These are phyloP conservation scores for Tenrec ecaudatus DNA, from an alignment of 2,113 vertebrate genomes.

Conservation along the genomic window DNA sequence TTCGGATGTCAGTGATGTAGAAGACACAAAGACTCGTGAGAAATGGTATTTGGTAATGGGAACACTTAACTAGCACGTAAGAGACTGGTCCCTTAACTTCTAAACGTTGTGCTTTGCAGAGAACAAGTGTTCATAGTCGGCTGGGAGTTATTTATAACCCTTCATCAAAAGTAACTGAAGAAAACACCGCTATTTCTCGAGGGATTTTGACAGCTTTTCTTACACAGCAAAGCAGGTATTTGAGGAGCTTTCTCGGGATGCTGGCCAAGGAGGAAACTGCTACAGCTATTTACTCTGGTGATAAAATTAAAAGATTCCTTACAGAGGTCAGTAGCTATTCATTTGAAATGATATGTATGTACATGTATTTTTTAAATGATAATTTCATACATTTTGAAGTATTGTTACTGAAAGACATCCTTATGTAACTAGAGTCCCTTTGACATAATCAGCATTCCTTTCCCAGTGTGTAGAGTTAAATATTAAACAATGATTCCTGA, in stretches of 20 bases:
- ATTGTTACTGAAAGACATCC: slow-evolving; percentile 23
- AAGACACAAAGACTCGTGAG: neutral
- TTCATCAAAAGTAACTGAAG: slow-evolving; percentile 91
- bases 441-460: neutral
- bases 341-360: slow-evolving; percentile 34
- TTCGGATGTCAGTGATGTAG: neutral
- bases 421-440: neutral
- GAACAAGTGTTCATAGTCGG: slow-evolving; percentile 90
- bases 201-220: slow-evolving; percentile 94
- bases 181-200: slow-evolving; percentile 92
- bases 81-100: neutral
- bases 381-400: neutral
- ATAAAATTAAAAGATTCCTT: slow-evolving; percentile 92
- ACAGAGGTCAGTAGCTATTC: slow-evolving; percentile 87
- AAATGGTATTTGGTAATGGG: neutral
- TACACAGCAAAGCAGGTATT: slow-evolving; percentile 91
- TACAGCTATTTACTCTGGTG: slow-evolving; percentile 90
- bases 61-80: neutral
- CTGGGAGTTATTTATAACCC: slow-evolving; percentile 96
- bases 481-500: neutral
- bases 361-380: slow-evolving; percentile 20
- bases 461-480: neutral
- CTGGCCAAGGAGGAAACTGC: slow-evolving; percentile 91
- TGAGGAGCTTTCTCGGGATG: slow-evolving; percentile 91
- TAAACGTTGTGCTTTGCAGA: slow-evolving; percentile 86